Base-by-base conservation (phyloP, 2,113 vertebrate species). In the Cyphomyrus plagiostoma region DNA sequence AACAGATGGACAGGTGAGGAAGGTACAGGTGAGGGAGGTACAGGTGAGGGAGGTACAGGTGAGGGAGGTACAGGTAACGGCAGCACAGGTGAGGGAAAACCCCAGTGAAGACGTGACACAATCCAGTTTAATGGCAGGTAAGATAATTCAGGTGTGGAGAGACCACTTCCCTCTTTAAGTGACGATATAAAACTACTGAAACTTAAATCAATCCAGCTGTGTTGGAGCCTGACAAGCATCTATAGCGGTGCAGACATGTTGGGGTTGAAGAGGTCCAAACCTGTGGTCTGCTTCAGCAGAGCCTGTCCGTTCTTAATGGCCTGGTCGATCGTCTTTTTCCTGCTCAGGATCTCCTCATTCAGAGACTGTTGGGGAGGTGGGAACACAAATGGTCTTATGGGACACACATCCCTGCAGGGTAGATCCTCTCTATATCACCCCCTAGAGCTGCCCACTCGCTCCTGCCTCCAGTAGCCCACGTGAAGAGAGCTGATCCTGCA, bases 321-420 rank as follows among this genome's bases (percentile, higher is more conserved):
- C 96, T 99, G 98, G 94, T 99, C 98, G 91, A 99, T 97, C 0
- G 97, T 98, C 95, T 98, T 99, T 95, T 99, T 99, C 94, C 98
- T 96, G 94, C 97, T 99, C 92, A 97, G 56, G 86, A 99, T 99
- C 92, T 99, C 98, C 92, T 99, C 98, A 46, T 99, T 99, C 91
- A 99, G 95, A 92, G 97, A 94, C 98, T 99, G 92, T 86, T 0
- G 52, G 23, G 39, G n/a, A 89, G 3, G 83, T 1, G 0, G 89
- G 15, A 26, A 53, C 17, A 45, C 30, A 53, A 4, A 30, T 21
- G 23, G 8, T 17, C 4, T 58, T 62, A 88, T 39, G 13, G 23
- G 42, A 85, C 19, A 2, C 42, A 88, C 35, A n/a, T 80, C 13
- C 1, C 4, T 1, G 17, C 11, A 19, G 74, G 35, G 6, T 8